Base-by-base conservation (phyloP, 2,888 invertebrate genomes). In the Limnephilus rhombicus region DNA sequence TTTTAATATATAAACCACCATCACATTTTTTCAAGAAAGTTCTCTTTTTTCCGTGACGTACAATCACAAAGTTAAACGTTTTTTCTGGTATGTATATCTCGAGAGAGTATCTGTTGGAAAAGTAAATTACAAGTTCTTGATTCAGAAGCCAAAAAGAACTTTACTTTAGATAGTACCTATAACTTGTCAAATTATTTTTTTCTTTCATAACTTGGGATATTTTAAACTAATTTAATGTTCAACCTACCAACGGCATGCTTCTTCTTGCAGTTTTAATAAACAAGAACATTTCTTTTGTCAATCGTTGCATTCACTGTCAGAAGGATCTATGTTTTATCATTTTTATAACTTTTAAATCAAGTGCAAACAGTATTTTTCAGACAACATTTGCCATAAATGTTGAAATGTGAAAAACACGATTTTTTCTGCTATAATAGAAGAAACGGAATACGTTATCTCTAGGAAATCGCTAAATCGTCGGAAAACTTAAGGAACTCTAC, bases 111-210 rank as follows among this genome's bases (percentile, higher is more conserved):
- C 18, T 37, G 83, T 83, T 83, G 34, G 18, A 34, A 83, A 83
- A 37, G 83, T 34, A 83, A 83, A 83, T 83, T 83, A 83, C 18
- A 83, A 83, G 37, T 83, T 83, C 24, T 83, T 83, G 37, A 41
- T 37, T 34, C 3, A 24, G 83, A 34, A 83, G 37, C 37, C 83
- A 7, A 18, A 83, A 34, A 83, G 37, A 34, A 31, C 34, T 34
- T 18, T 83, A 37, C 37, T 83, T 83, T 37, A 37, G 37, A 83
- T 83, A 37, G 83, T 37, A 45, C 45, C 45, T 45, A 68, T 68
- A 68, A 68, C 68, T 68, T 68, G n/a, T n/a, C 68, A 68, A 68
- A 68, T 68, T 68, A 68, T 24, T 24, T 68, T 68, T 68, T 68
- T 68, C 68, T 68, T 24, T 68, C 68, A 68, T 9, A 68, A 68